Evolutionary conservation across 2,888 invertebrate genomes (phyloP), one percentile per base, ranked within the genome.

Genomic region (Kuschelorhynchus macadamiae): DNA sequence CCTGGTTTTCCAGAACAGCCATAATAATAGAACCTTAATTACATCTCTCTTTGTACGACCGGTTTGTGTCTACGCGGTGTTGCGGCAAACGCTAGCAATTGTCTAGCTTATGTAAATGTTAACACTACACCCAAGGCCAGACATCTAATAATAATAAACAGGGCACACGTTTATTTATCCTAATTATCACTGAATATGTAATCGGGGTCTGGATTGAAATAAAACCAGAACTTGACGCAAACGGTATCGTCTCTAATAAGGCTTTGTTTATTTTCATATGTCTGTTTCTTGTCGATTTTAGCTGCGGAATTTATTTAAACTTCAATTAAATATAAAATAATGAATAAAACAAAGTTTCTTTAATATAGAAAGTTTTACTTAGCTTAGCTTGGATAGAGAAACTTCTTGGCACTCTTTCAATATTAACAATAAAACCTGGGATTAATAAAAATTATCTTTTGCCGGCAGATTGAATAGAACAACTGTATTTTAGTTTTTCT

Each of bases 71-170:
- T 32, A 25, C 18, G 25, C 9, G 52, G 36, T 52, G 52, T 36
- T 41, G 42, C 55, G 17, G 32, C 46, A 9, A 46, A 39, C 39
- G 47, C 46, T 25, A 21, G 36, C 47, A 49, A 59, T 59, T 47
- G 59, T 59, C 59, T 59, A 47, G 21, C 47, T 60, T 39, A 50
- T 41, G 50, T 41, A 60, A 60, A 60, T 60, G 41, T 50, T 49
- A 60, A 50, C 60, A 50, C 16, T 49, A 47, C 18, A 47, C 44
- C 39, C 65, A 65, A 65, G 65, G 59, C 64, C 64, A 64, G 64
- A 59, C 52, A 46, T 36, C 21, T 44, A 63, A 63, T 56, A 63
- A 60, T 11, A 55, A 55, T 47, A 63, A 63, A 47, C 55, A 47
- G 55, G 36, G 39, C 41, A 12, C 32, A 17, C 41, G 57, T 30